These are phyloP conservation scores for Schmidtea mediterranea DNA, from an alignment of 1,140 invertebrate species.

Conservation along the genomic window DNA sequence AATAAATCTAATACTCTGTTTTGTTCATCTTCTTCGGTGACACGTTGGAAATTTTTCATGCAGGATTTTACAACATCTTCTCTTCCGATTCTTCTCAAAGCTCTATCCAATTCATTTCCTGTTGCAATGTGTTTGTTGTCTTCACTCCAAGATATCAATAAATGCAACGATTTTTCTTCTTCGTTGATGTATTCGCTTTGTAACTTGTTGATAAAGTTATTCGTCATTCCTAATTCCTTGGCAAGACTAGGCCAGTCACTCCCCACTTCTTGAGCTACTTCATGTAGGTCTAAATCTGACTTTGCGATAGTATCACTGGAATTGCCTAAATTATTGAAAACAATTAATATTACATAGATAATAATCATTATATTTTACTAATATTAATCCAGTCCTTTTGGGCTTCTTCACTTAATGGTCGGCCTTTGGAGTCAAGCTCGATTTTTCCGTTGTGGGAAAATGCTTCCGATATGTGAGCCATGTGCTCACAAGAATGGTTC, in stretches of 20 bases:
- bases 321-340: not conserved
- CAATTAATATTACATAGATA: too few species aligned
- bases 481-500: too few species aligned
- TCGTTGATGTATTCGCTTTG: not conserved
- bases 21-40: slow-evolving; percentile 41
- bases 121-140: slow-evolving; percentile 5
- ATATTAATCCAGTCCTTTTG: too few species aligned
- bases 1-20: too few species aligned
- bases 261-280: not conserved
- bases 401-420: too few species aligned
- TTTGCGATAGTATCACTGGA: not conserved
- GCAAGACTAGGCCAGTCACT: not conserved
- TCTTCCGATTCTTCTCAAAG: slow-evolving; percentile 49
- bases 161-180: slow-evolving; percentile 1
- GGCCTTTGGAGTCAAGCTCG: too few species aligned
- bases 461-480: too few species aligned
- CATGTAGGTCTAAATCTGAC: not conserved
- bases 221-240: not conserved
- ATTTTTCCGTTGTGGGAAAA: too few species aligned
- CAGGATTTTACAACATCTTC: slow-evolving; percentile 62
- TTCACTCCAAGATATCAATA: not conserved
- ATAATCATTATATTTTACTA: too few species aligned
- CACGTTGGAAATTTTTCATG: slow-evolving; percentile 46
- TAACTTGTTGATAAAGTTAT: not conserved
- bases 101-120: slow-evolving; percentile 54